These are phyloP conservation scores for Phymastichus coffea DNA, from an alignment of 1,140 invertebrate genomes.

Conservation along the genomic window DNA sequence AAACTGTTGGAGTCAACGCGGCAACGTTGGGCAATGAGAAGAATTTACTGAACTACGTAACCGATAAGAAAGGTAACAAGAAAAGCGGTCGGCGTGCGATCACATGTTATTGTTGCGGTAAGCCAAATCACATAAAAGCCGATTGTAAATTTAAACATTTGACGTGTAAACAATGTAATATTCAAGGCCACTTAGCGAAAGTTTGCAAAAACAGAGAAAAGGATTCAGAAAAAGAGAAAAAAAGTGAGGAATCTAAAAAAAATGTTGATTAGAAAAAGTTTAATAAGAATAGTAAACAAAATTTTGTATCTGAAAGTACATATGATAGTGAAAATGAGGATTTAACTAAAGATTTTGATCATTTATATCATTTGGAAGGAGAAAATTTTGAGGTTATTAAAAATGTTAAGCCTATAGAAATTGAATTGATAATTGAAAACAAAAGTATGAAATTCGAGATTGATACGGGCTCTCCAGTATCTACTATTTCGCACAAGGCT, in stretches of 20 bases:
- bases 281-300: not conserved
- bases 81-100: not conserved
- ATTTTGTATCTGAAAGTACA: not conserved
- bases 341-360: not conserved
- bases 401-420: too few relatives aligned
- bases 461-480: constrained; percentile 20
- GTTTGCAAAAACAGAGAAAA: not conserved
- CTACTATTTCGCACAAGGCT: not conserved
- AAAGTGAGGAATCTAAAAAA: not conserved
- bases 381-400: not conserved
- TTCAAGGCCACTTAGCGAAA: not conserved
- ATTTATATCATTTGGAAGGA: not conserved
- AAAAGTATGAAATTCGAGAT: constrained; percentile 4
- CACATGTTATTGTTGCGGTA: too few relatives aligned
- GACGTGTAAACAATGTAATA: too few relatives aligned
- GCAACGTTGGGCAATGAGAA: constrained; percentile 28
- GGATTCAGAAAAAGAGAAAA: not conserved
- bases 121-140: not conserved
- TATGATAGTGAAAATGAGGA: not conserved
- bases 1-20: not conserved
- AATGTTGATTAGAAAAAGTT: not conserved
- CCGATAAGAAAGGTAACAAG: constrained; percentile 7
- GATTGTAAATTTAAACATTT: not conserved
- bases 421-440: not conserved
- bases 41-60: constrained; percentile 23